Evolutionary conservation across 2,113 vertebrate species (phyloP), one percentile per base, ranked within the genome.

Genomic region (Elanoides forficatus): DNA sequence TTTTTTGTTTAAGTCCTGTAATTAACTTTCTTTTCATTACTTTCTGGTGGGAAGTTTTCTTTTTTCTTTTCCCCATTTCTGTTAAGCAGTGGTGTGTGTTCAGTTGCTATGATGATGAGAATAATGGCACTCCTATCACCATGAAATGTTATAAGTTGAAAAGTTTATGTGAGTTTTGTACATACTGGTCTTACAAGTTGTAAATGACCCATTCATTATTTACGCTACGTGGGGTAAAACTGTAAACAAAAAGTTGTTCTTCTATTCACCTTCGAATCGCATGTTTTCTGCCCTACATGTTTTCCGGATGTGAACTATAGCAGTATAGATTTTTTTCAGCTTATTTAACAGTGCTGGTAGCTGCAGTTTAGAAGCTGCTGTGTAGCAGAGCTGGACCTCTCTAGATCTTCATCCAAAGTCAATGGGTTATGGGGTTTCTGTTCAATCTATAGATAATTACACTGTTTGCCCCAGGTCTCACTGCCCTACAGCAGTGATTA

Each of bases 1-100:
- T 18, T 60, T 85, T 80, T 42, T 59, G 63, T n/a, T 1, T 1
- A 87, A 66, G 19, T 75, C 7, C 22, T 48, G 17, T 65, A 72
- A 88, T 93, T 94, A 90, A 80, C 78, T 93, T 84, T 82, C 42
- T 85, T 90, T 81, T 93, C 30, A 21, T 66, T 93, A 29, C 45
- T 76, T 93, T 87, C 45, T 88, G 15, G 22, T 71, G 52, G 38
- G 56, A 86, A 89, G 56, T 79, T 84, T 72, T 38, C 40, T 42
- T 66, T 74, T 70, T 45, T 42, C 15, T 40, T 36, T 27, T 4
- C 48, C 29, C 30, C 6, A 2, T 63, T 88, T 92, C 62, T 81
- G 4, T 63, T 50, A 50, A 79, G 30, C n/a, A 40, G 40, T 38
- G 40, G 7, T 62, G 22, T 82, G 12, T 52, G 26, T 38, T 88